Evolutionary conservation across 2,888 invertebrate genomes (phyloP).

Genomic region (Carterocephalus palaemon): DNA sequence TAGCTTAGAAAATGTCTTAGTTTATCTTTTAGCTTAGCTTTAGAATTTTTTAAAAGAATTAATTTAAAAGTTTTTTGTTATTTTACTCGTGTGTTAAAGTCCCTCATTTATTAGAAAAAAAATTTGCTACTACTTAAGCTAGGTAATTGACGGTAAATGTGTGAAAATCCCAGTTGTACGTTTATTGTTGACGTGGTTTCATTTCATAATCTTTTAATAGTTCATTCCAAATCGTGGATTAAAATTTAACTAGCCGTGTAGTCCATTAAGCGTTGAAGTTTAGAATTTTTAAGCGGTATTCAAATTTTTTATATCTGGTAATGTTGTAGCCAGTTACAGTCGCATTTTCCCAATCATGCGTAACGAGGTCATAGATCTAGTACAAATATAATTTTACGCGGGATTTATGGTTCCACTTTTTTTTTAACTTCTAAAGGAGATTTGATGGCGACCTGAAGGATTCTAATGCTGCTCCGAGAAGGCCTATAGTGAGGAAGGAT

Average conservation of each 20-base stretch:
- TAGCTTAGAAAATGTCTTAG: too few relatives aligned
- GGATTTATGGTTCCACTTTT: slow-evolving; percentile 23
- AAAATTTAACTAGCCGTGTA: slow-evolving; percentile 17
- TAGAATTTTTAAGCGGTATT: slow-evolving; percentile 28
- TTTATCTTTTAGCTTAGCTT: too few relatives aligned
- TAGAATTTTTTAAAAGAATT: too few relatives aligned
- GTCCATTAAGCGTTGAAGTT: slow-evolving; percentile 7
- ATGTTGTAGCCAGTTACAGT: slow-evolving; percentile 52
- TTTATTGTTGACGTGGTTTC: not conserved
- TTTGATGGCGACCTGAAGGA: too few relatives aligned
- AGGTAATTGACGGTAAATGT: too few relatives aligned
- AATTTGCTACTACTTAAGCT: too few relatives aligned
- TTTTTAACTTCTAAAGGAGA: slow-evolving; percentile 5
- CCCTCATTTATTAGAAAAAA: too few relatives aligned
- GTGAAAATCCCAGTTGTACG: too few relatives aligned
- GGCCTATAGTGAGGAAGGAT: too few relatives aligned
- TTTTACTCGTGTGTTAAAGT: too few relatives aligned
- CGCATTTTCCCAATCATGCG: slow-evolving; percentile 64
- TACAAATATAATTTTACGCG: slow-evolving; percentile 47
- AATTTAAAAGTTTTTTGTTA: too few relatives aligned
- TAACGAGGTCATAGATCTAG: slow-evolving; percentile 74
- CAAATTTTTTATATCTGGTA: slow-evolving; percentile 43
- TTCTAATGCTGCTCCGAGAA: too few relatives aligned
- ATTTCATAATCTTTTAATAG: not conserved
- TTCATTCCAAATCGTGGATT: slow-evolving; percentile 10